Evolutionary conservation across 2,797 vertebrate genomes (phyloP).

Genomic region (Silurus lanzhouensis): DNA sequence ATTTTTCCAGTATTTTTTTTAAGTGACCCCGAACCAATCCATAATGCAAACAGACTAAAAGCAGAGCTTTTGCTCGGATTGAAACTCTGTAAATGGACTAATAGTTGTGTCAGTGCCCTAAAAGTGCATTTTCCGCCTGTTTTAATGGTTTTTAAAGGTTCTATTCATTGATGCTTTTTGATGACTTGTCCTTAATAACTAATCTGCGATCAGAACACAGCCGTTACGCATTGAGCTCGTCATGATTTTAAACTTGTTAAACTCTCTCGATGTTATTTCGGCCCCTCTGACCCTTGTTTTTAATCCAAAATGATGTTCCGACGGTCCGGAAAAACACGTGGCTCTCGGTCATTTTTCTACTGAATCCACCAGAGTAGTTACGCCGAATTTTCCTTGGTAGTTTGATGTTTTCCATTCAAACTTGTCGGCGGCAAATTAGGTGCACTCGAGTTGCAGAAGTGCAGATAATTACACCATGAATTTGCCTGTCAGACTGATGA

Average conservation of each 20-base stretch:
- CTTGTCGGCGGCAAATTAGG: neutral
- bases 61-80: neutral
- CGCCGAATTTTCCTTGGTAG: neutral
- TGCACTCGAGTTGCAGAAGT: slow-evolving; percentile 16
- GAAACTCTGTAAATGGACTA: neutral
- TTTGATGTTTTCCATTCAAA: slow-evolving; percentile 7
- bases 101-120: neutral
- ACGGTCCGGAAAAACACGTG: neutral
- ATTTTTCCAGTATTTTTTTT: neutral
- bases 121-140: neutral
- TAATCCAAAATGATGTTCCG: neutral
- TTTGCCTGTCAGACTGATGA: slow-evolving; percentile 12
- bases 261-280: neutral
- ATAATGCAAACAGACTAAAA: neutral
- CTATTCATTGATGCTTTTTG: neutral
- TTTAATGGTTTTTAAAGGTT: neutral
- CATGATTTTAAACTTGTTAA: neutral
- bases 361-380: slow-evolving; percentile 2
- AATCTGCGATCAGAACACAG: neutral
- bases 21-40: neutral
- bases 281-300: neutral
- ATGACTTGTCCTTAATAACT: neutral
- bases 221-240: no score
- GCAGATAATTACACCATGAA: slow-evolving; percentile 21
- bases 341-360: neutral